Conservation (phyloP, 2,888 invertebrate genomes). For the Notodonta dromedarius region DNA sequence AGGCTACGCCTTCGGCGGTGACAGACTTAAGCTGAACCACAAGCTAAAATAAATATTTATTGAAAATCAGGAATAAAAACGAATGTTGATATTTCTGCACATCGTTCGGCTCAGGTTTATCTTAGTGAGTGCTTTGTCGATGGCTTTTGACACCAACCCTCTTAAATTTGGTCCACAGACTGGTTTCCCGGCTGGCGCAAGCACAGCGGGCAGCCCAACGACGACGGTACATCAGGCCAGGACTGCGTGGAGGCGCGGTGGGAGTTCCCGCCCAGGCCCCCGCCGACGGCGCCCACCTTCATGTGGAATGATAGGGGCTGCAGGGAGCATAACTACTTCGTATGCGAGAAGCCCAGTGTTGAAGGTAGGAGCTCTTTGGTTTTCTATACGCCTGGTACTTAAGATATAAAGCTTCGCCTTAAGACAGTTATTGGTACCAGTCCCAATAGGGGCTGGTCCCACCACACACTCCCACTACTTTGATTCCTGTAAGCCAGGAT, state of each 20-base stretch:
- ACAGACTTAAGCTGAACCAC: no score
- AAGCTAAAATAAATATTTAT: no score
- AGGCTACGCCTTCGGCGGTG: no score
- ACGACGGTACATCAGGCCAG: conserved; percentile 91
- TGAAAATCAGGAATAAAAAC: no score
- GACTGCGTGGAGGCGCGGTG: conserved; percentile 92
- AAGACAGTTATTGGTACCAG: not conserved
- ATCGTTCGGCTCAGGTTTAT: no score
- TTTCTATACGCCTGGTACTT: not conserved
- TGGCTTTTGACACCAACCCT: not conserved
- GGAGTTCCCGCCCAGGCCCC: conserved; percentile 85
- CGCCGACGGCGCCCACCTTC: conserved; percentile 80
- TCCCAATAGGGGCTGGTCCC: no score
- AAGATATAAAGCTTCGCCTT: not conserved
- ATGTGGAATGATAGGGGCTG: conserved; percentile 94
- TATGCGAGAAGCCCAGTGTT: conserved; percentile 88
- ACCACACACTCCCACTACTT: no score
- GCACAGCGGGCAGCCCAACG: conserved; percentile 90
- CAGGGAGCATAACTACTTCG: conserved; percentile 88
- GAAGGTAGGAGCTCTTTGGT: conserved; percentile 83
- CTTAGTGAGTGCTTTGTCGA: not conserved
- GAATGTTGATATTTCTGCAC: no score
- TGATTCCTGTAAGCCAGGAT: no score
- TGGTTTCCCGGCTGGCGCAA: conserved; percentile 93
- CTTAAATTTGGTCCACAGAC: conserved; percentile 75